Evolutionary conservation across 2,113 vertebrate genomes (phyloP).

Genomic region (Ancistrus triradiatus): DNA sequence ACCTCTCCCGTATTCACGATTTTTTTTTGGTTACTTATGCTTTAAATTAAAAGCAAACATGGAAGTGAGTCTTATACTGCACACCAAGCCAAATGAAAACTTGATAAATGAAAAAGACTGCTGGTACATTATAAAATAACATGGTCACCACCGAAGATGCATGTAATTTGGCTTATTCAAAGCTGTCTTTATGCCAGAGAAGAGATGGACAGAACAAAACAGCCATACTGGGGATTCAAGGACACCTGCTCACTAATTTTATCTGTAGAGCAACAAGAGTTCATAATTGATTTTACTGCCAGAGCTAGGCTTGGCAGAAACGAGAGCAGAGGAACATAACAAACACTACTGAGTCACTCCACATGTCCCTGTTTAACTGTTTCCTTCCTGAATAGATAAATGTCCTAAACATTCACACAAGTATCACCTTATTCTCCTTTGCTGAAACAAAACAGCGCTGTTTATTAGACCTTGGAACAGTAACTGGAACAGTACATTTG

Average conservation of each 20-base stretch:
- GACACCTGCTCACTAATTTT: constrained; percentile 36
- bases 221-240: constrained; percentile 5
- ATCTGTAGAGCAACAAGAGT: constrained; percentile 27
- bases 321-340: constrained; percentile 34
- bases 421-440: neutral
- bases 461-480: constrained; percentile 32
- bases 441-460: constrained; percentile 35
- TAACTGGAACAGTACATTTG: constrained; percentile 3
- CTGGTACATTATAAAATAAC: too few relatives aligned
- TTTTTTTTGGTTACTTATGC: too few relatives aligned
- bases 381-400: constrained; percentile 25
- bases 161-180: neutral
- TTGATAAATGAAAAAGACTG: neutral
- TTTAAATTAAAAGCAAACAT: neutral
- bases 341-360: constrained; percentile 31
- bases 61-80: neutral
- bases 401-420: neutral
- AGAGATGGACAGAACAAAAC: neutral
- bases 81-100: neutral
- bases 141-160: too few relatives aligned
- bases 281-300: constrained; percentile 39
- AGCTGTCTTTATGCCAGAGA: constrained; percentile 13
- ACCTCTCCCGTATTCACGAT: neutral
- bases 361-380: constrained; percentile 24
- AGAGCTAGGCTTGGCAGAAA: constrained; percentile 31